A percentile compares a stretch with the other conserved stretches of the same genome.
phyloP scores from a whole-genome alignment of 2,113 vertebrate species.

The Xiphophorus hellerii region DNA sequence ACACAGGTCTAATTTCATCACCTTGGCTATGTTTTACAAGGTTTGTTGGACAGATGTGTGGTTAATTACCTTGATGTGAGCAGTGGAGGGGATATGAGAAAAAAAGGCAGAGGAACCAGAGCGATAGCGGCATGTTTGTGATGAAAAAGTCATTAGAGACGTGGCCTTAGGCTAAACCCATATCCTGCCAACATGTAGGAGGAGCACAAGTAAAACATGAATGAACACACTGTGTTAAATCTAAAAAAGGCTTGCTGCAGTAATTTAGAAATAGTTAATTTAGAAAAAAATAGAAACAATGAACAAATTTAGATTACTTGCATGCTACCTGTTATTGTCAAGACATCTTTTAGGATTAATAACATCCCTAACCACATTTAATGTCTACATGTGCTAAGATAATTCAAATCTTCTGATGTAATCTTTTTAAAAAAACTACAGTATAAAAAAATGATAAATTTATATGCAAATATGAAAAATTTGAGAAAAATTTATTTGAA shows the following conservation, averaged over 20 bases:
- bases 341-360: neutral
- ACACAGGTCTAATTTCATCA: constrained; percentile 65
- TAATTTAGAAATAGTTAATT: neutral
- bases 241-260: neutral
- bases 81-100: constrained; percentile 35
- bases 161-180: constrained; percentile 34
- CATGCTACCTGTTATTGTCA: neutral
- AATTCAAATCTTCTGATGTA: neutral
- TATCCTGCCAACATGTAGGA: constrained; percentile 10
- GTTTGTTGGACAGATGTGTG: constrained; percentile 71
- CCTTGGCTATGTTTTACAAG: constrained; percentile 66
- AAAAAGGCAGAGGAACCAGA: constrained; percentile 31
- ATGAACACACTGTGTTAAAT: constrained; percentile 3
- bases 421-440: neutral
- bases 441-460: neutral
- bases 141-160: constrained; percentile 57
- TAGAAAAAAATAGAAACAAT: neutral
- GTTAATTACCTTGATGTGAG: constrained; percentile 72
- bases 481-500: neutral
- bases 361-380: neutral
- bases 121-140: constrained; percentile 35
- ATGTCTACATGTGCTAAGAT: neutral
- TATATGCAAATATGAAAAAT: too few relatives aligned
- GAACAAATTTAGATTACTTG: neutral
- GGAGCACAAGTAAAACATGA: constrained; percentile 1